Evolutionary conservation across 1,140 invertebrate species (phyloP).

Genomic region (Manduca sexta): DNA sequence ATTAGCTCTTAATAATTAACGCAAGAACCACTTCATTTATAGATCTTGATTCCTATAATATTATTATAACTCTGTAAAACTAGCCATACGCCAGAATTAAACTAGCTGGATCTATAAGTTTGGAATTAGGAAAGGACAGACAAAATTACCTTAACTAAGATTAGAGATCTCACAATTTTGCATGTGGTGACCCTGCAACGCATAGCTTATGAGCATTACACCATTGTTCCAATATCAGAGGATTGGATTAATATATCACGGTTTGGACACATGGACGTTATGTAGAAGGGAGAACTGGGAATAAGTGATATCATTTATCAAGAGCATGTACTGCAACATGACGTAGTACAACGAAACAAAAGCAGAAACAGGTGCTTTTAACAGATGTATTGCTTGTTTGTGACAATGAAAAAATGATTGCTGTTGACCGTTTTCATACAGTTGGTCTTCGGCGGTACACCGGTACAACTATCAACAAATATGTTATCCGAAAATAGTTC

Average conservation of each 20-base stretch:
- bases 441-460: too few species aligned
- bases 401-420: neutral
- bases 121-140: too few species aligned
- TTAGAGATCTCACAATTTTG: too few species aligned
- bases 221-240: neutral
- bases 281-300: constrained; percentile 5
- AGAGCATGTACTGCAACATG: constrained; percentile 1
- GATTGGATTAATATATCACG: constrained; percentile 16
- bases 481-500: too few species aligned
- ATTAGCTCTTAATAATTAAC: too few species aligned
- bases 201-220: neutral
- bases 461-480: too few species aligned
- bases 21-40: too few species aligned
- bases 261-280: constrained; percentile 6
- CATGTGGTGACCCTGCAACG: neutral
- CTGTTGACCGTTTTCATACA: neutral
- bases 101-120: too few species aligned
- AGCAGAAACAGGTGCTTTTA: neutral
- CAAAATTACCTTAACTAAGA: too few species aligned
- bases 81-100: too few species aligned
- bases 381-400: neutral
- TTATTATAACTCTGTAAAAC: too few species aligned
- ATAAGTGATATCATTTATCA: constrained; percentile 19
- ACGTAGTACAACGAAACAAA: constrained; percentile 6
- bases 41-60: too few species aligned